A percentile compares a stretch with the other conserved stretches of the same genome.
These are phyloP conservation scores for Ctenoplectra terminalis DNA, from an alignment of 1,140 invertebrate species.

Conservation along the genomic window DNA sequence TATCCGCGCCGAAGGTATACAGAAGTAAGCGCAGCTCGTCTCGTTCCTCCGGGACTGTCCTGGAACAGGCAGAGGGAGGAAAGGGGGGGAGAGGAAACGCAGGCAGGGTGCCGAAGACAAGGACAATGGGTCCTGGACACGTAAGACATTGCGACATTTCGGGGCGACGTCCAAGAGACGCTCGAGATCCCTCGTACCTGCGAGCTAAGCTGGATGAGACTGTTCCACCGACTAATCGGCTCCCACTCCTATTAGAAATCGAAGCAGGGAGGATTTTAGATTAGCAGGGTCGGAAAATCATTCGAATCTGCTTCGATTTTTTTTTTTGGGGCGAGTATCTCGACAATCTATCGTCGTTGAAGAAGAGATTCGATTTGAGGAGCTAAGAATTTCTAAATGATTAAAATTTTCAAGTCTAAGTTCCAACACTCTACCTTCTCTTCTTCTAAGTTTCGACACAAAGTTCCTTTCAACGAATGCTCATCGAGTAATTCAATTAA, in stretches of 20 bases:
- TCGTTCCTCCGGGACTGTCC: conserved; percentile 5
- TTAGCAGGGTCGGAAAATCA: background rate
- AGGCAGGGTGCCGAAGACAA: conserved; percentile 52
- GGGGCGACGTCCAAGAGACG: conserved; percentile 8
- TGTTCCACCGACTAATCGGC: conserved; percentile 18
- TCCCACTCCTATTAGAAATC: background rate
- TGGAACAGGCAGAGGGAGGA: too few relatives aligned
- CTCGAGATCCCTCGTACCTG: conserved; percentile 18
- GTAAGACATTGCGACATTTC: conserved; percentile 79
- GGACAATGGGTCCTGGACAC: conserved; percentile 70
- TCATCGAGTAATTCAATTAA: background rate
- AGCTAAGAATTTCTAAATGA: too few relatives aligned
- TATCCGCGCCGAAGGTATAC: conserved; percentile 57
- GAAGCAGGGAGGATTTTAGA: background rate
- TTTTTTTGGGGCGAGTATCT: background rate
- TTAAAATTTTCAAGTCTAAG: too few relatives aligned
- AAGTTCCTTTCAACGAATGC: too few relatives aligned
- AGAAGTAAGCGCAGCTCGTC: conserved; percentile 29
- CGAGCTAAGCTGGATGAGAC: conserved; percentile 14
- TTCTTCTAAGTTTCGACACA: too few relatives aligned
- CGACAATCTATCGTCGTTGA: too few relatives aligned
- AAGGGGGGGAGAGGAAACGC: conserved; percentile 8
- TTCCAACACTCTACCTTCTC: too few relatives aligned
- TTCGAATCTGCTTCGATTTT: background rate
- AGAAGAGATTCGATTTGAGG: too few relatives aligned